A percentile compares a stretch with the other conserved stretches of the same genome.
These are phyloP conservation scores for Trachymyrmex septentrionalis DNA, from an alignment of 1,140 invertebrate genomes.

Conservation along the genomic window DNA sequence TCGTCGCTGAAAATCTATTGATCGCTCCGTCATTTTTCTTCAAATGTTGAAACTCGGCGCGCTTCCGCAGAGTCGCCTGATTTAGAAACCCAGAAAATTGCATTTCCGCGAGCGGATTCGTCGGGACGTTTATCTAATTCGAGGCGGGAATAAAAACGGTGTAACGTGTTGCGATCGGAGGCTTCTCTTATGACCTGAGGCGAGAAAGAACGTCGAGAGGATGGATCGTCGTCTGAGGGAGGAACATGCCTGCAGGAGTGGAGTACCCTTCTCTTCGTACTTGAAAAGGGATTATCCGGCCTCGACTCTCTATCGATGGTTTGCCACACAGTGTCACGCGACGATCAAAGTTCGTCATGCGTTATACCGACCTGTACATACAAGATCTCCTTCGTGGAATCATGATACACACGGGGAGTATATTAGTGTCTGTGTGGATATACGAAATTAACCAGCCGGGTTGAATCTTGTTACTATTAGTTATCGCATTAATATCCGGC, in stretches of 20 bases:
- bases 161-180: not conserved
- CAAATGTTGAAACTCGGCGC: not conserved
- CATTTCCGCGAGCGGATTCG: slow-evolving; percentile 18
- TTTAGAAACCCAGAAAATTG: slow-evolving; percentile 23
- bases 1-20: not conserved
- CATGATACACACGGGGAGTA: slow-evolving; percentile 36
- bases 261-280: slow-evolving; percentile 68
- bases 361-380: slow-evolving; percentile 60
- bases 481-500: slow-evolving; percentile 74
- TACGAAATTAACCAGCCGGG: slow-evolving; percentile 54
- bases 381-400: slow-evolving; percentile 61
- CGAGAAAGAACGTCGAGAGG: slow-evolving; percentile 64
- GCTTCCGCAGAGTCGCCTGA: not conserved
- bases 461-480: slow-evolving; percentile 75
- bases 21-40: not conserved
- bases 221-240: slow-evolving; percentile 56
- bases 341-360: slow-evolving; percentile 75
- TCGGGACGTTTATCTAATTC: slow-evolving; percentile 31
- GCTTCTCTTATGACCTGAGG: slow-evolving; percentile 40
- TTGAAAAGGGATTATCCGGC: slow-evolving; percentile 75
- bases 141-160: slow-evolving; percentile 31
- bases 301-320: slow-evolving; percentile 70
- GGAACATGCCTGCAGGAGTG: slow-evolving; percentile 45
- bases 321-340: slow-evolving; percentile 71
- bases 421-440: not conserved